Conservation (phyloP, 2,113 vertebrate species). For the Hemiprocne comata region DNA sequence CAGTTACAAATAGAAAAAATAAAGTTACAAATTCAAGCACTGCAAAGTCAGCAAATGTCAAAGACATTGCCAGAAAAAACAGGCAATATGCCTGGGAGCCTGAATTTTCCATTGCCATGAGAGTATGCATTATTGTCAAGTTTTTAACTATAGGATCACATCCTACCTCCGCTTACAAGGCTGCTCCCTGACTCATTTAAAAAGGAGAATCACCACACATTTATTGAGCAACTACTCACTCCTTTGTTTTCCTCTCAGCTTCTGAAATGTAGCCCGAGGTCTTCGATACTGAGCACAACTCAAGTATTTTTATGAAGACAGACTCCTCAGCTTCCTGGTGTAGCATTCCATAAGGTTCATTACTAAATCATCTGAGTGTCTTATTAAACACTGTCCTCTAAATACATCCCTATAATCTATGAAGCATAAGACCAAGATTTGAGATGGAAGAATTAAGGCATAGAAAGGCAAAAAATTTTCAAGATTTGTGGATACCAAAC, state of each 20-base stretch:
- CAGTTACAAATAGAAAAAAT: background rate
- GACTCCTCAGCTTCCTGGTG: background rate
- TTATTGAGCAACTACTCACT: background rate
- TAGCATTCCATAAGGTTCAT: background rate
- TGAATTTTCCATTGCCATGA: background rate
- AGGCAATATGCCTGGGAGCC: background rate
- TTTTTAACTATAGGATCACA: background rate
- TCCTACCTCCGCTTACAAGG: background rate
- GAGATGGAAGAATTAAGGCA: background rate
- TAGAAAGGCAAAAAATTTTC: background rate
- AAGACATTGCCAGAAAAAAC: background rate
- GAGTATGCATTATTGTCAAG: background rate
- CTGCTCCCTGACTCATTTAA: background rate
- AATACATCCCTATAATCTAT: background rate
- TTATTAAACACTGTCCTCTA: background rate
- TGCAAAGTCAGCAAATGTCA: conserved; percentile 10
- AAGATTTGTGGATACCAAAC: background rate
- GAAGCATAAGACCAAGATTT: background rate
- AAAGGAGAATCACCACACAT: background rate
- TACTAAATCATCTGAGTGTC: background rate
- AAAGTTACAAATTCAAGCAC: background rate
- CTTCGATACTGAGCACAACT: background rate
- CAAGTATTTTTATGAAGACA: background rate
- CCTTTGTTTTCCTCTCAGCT: background rate
- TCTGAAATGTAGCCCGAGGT: background rate